Conservation (phyloP, 2,797 vertebrate species). For the Pelobates cultripes region DNA sequence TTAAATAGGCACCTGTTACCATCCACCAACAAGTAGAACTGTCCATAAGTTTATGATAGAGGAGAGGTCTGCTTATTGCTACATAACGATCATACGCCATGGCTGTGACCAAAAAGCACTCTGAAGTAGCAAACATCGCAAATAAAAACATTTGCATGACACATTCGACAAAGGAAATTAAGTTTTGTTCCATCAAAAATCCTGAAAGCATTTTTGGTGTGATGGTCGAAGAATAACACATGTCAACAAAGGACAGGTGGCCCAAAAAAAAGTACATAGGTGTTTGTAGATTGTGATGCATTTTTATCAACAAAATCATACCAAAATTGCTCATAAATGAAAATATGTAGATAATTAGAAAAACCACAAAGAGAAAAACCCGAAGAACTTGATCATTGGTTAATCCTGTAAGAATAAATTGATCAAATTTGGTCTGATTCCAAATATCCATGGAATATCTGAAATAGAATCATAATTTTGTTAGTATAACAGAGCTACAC, state of each 20-base stretch:
- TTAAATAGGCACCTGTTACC: neutral
- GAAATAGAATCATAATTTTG: neutral
- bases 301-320: conserved; percentile 29
- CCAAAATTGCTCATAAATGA: conserved; percentile 23
- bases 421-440: conserved; percentile 22
- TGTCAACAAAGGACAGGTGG: conserved; percentile 29
- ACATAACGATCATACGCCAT: conserved; percentile 44
- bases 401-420: conserved; percentile 20
- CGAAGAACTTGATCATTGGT: neutral
- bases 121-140: conserved; percentile 35
- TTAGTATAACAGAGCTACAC: neutral
- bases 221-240: conserved; percentile 42
- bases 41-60: conserved; percentile 28
- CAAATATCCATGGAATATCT: neutral
- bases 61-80: conserved; percentile 35
- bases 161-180: conserved; percentile 13
- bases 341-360: conserved; percentile 23
- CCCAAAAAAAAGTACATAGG: conserved; percentile 43
- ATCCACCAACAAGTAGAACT: conserved; percentile 16
- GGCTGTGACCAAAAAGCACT: conserved; percentile 26
- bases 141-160: conserved; percentile 36
- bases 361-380: conserved; percentile 8
- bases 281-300: conserved; percentile 1
- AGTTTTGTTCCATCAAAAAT: conserved; percentile 12
- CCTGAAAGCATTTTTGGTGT: conserved; percentile 37